Conservation (phyloP, 2,888 invertebrate genomes). For the Sminthurinus aureus region DNA sequence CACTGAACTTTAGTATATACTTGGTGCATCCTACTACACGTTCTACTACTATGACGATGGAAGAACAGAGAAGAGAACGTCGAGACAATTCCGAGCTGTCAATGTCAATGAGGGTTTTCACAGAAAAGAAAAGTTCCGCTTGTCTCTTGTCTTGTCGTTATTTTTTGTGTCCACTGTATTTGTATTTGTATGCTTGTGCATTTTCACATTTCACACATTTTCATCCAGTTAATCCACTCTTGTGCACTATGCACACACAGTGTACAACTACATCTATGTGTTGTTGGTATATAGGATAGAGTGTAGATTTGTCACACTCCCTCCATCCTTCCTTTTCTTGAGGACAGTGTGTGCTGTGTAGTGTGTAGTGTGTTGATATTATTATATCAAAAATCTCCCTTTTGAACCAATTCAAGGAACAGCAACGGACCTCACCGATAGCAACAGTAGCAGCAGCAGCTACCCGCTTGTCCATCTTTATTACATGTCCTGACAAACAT, state of each 20-base stretch:
- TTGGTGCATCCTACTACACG: background rate
- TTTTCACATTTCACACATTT: background rate
- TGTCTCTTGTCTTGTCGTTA: background rate
- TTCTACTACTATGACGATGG: background rate
- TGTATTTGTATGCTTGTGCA: background rate
- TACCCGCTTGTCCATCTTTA: background rate
- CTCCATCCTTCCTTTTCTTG: no score
- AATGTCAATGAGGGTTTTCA: slow-evolving; percentile 4
- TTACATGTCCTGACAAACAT: background rate
- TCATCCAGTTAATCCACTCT: no score
- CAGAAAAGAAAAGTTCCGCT: background rate
- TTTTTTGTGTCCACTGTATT: background rate
- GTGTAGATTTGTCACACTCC: no score
- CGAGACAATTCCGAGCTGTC: slow-evolving; percentile 9
- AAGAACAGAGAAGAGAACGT: background rate
- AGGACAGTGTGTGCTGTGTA: no score
- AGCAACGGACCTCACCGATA: no score
- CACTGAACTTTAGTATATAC: no score
- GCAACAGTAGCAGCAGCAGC: background rate
- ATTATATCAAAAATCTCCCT: no score
- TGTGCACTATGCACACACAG: no score
- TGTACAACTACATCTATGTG: no score
- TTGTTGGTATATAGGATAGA: no score
- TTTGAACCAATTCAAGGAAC: no score
- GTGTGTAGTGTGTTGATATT: no score